Percentiles rank a stretch among this genome's conserved stretches.
These are phyloP conservation scores for Drosophila subsilvestris DNA, from an alignment of 2,888 invertebrate genomes.

Conservation along the genomic window DNA sequence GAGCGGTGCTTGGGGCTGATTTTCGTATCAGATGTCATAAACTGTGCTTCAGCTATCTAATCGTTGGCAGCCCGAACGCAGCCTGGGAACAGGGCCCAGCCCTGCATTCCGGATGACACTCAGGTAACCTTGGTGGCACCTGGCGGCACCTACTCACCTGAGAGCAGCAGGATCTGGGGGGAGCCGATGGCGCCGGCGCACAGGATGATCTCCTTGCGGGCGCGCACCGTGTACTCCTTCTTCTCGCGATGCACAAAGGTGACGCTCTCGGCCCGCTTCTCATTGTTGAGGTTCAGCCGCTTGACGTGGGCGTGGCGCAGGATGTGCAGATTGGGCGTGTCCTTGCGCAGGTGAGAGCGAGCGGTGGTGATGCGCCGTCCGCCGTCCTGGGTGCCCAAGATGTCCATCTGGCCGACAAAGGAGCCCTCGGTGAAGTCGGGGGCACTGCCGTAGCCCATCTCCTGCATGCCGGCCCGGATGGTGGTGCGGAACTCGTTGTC, in stretches of 20 bases:
- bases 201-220: conserved; percentile 92
- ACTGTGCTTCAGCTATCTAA: conserved; percentile 14
- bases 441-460: conserved; percentile 90
- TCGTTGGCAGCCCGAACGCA: conserved; percentile 3
- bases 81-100: neutral
- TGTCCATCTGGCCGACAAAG: conserved; percentile 93
- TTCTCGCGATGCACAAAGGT: conserved; percentile 85
- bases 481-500: conserved; percentile 88
- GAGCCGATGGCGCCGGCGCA: conserved; percentile 95
- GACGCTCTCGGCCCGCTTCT: conserved; percentile 85
- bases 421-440: conserved; percentile 92
- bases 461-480: conserved; percentile 92
- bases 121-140: no score
- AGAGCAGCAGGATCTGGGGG: conserved; percentile 95
- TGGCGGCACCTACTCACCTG: conserved; percentile 86
- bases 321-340: conserved; percentile 86
- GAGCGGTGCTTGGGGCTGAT: no score
- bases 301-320: conserved; percentile 86
- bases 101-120: no score
- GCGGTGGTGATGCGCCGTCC: conserved; percentile 92
- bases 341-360: conserved; percentile 88
- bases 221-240: conserved; percentile 84
- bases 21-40: neutral
- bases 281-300: conserved; percentile 85
- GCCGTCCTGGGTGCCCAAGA: conserved; percentile 93